Conservation (phyloP, 2,888 invertebrate genomes). For the Abrostola tripartita region DNA sequence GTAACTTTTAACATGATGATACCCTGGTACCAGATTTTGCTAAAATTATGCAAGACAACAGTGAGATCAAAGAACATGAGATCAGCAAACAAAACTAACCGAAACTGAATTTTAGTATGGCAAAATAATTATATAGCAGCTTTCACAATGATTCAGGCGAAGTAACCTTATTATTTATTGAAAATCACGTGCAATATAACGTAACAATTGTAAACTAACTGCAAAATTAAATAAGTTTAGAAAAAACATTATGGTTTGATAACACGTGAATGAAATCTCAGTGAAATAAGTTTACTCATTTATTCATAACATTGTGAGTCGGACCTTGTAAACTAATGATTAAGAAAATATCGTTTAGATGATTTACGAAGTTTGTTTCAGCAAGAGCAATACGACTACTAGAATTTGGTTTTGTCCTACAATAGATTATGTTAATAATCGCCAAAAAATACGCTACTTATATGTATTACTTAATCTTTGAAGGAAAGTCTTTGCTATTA, state of each 20-base stretch:
- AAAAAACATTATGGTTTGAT: conserved; percentile 49
- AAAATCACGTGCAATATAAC: conserved; percentile 55
- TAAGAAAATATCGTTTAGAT: not conserved
- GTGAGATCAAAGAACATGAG: not conserved
- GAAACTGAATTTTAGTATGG: no score
- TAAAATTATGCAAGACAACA: conserved; percentile 31
- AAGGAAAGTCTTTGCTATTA: no score
- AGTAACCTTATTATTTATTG: conserved; percentile 54
- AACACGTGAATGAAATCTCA: conserved; percentile 54
- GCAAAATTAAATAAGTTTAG: conserved; percentile 40
- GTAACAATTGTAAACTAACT: conserved; percentile 41
- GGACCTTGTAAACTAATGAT: not conserved
- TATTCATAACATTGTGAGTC: conserved; percentile 50
- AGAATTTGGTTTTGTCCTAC: no score
- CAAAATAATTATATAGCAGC: conserved; percentile 5
- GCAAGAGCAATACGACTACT: no score
- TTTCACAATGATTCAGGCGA: conserved; percentile 55
- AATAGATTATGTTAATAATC: no score
- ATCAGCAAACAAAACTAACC: not conserved
- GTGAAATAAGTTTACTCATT: conserved; percentile 36
- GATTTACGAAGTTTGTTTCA: not conserved
- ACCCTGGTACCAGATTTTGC: conserved; percentile 31
- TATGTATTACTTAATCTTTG: no score
- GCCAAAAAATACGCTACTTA: no score
- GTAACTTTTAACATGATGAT: conserved; percentile 28